Evolutionary conservation across 2,888 invertebrate genomes (phyloP).

Genomic region (Ctena decussata): DNA sequence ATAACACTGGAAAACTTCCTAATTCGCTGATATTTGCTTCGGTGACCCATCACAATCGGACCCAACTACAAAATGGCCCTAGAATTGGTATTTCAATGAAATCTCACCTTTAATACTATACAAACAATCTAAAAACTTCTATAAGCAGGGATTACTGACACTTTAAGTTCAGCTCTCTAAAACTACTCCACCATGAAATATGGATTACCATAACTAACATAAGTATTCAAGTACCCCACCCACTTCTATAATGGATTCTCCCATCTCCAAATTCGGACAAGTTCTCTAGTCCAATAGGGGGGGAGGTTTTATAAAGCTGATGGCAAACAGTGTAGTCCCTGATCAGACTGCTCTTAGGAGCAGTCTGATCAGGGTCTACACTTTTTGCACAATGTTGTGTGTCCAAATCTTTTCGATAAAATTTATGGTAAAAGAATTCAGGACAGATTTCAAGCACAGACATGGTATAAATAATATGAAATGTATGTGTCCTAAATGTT

Average conservation of each 20-base stretch:
- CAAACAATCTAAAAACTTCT: neutral
- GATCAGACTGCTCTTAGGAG: neutral
- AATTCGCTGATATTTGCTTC: neutral
- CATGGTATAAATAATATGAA: too few relatives aligned
- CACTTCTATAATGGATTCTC: too few relatives aligned
- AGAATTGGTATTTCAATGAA: neutral
- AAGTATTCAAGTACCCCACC: too few relatives aligned
- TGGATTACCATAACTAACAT: too few relatives aligned
- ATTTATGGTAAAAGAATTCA: too few relatives aligned
- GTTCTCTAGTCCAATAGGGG: too few relatives aligned
- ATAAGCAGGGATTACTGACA: neutral
- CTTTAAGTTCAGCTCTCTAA: neutral
- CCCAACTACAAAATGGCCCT: neutral
- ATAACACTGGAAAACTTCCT: neutral
- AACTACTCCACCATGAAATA: neutral
- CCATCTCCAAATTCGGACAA: too few relatives aligned
- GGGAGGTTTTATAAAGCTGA: too few relatives aligned
- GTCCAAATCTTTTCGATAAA: too few relatives aligned
- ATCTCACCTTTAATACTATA: neutral
- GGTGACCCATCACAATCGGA: neutral
- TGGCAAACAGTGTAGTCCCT: neutral
- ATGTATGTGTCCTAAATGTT: too few relatives aligned
- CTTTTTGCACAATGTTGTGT: too few relatives aligned
- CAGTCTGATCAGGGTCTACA: neutral
- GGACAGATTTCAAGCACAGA: too few relatives aligned